These are phyloP conservation scores for Eupeodes corollae DNA, from an alignment of 1,140 invertebrate genomes.

Conservation along the genomic window DNA sequence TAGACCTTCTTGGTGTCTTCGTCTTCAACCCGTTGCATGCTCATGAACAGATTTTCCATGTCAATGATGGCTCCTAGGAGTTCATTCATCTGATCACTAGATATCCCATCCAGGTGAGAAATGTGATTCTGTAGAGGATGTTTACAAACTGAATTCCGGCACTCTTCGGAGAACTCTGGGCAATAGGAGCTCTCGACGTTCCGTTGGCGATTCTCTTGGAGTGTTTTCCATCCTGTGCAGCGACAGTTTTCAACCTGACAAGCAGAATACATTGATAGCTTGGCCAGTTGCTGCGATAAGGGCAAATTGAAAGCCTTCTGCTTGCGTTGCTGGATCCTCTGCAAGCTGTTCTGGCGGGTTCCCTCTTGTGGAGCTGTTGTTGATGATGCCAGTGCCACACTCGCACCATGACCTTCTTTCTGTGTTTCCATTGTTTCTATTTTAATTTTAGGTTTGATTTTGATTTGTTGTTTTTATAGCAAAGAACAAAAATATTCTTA, in stretches of 20 bases:
- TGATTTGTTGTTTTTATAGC: no score
- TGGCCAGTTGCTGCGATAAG: constrained; percentile 71
- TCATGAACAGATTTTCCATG: constrained; percentile 86
- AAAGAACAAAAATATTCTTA: no score
- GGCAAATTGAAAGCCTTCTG: constrained; percentile 62
- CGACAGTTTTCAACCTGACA: constrained; percentile 68
- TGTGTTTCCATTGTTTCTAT: no score
- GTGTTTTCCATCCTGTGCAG: constrained; percentile 82
- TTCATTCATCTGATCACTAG: constrained; percentile 69
- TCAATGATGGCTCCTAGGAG: constrained; percentile 82
- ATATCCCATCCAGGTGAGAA: constrained; percentile 60
- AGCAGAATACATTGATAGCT: constrained; percentile 79
- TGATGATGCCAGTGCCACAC: no score
- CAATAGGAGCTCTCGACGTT: constrained; percentile 35
- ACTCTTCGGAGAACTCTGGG: constrained; percentile 33
- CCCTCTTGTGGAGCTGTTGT: constrained; percentile 39
- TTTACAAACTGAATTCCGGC: constrained; percentile 51
- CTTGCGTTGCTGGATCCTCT: constrained; percentile 75
- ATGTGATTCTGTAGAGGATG: constrained; percentile 67
- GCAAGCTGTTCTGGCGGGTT: constrained; percentile 66
- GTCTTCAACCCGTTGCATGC: constrained; percentile 81
- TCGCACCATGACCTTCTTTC: no score
- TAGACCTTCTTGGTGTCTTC: constrained; percentile 84
- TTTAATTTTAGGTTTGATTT: no score
- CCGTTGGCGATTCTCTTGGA: constrained; percentile 39